phyloP scores from a whole-genome alignment of 2,113 vertebrate genomes.

The Hylia prasina region DNA sequence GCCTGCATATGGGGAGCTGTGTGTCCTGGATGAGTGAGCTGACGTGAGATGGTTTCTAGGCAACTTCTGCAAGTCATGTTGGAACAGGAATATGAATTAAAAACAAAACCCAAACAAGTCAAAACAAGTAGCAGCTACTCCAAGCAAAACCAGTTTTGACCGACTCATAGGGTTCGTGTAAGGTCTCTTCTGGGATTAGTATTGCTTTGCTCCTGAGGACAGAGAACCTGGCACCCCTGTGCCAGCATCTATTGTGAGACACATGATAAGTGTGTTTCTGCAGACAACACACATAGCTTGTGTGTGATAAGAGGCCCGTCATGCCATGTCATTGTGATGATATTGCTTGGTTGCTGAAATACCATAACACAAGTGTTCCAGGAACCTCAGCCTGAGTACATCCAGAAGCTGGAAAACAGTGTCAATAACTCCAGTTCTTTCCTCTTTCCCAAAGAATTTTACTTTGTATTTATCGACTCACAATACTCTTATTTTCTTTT shows the following conservation, averaged over 20 bases:
- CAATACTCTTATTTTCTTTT: background rate
- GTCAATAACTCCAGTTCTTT: background rate
- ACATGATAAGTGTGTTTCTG: background rate
- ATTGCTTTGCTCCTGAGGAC: background rate
- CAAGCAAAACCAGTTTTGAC: background rate
- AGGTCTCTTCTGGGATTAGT: conserved; percentile 34
- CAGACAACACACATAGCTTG: background rate
- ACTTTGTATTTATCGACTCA: background rate
- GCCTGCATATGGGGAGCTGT: conserved; percentile 37
- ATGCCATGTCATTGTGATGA: background rate
- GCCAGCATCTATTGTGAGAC: background rate
- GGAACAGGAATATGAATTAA: background rate
- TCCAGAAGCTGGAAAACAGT: background rate
- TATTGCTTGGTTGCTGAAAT: background rate
- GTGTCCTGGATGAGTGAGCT: conserved; percentile 39
- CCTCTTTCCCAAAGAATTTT: background rate
- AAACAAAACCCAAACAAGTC: conserved; percentile 2
- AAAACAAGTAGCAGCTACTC: conserved; percentile 33
- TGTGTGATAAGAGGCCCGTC: background rate
- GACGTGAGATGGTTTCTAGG: conserved; percentile 52
- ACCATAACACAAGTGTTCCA: background rate
- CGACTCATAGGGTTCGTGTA: background rate
- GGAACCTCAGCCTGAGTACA: background rate
- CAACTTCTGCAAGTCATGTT: conserved; percentile 45
- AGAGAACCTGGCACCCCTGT: background rate